Base-by-base conservation (phyloP, 2,113 vertebrate genomes). In the Tychaedon coryphoeus region DNA sequence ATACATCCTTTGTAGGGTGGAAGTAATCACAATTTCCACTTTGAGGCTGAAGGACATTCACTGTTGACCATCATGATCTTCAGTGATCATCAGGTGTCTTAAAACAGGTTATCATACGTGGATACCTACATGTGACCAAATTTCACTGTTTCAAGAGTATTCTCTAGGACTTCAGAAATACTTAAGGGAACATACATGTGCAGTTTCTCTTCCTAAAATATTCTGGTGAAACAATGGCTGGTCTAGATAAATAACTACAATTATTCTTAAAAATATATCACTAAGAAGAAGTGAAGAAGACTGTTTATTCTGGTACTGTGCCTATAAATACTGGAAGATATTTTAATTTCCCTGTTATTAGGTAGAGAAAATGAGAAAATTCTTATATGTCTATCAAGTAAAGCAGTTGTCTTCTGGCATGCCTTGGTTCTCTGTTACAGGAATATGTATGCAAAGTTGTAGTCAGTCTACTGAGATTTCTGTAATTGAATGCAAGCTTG, bases 371-470 rank as follows among this genome's bases (percentile, higher is more conserved):
- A 95, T 67, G 66, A 74, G 50, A 95, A 94, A 96, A 97, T 96
- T 96, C 78, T 92, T 97, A 61, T 22, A 81, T 92, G 67, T 75
- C 88, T 97, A 25, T 80, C 92, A 93, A 90, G 82, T 87, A 70
- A 94, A 96, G 74, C 61, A 85, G 79, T 95, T 84, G 64, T 89
- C 93, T 93, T 89, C 78, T 92, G 83, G 78, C 74, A 54, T 92
- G 72, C 96, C 74, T 92, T 87, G 50, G 51, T 90, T 97, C 95
- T 97, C 88, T 96, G 73, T 94, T 96, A 70, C 34, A 94, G 75
- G 71, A 95, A 89, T 94, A 50, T 56, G 34, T 90, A 69, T 93
- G 92, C 88, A 86, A 96, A 94, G 78, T 72, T 95, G 65, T 86
- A 86, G 85, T 88, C 54, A 87, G 48, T 57, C 67, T 83, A 19